Conservation (phyloP, 2,888 invertebrate species). For the Sarcophaga carnaria region DNA sequence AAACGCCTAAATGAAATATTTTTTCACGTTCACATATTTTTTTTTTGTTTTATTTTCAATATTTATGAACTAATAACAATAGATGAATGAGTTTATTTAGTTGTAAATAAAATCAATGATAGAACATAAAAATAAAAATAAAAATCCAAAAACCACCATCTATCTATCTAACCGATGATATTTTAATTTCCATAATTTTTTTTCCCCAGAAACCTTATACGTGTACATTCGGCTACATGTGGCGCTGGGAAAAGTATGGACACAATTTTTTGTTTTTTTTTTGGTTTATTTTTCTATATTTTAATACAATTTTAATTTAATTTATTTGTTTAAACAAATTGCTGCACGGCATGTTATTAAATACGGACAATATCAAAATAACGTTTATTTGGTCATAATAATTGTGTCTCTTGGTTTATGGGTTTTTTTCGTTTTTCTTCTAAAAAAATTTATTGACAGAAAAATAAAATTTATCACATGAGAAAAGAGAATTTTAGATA, state of each 20-base stretch:
- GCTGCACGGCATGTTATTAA: slow-evolving; percentile 43
- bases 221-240: not conserved
- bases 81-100: slow-evolving; percentile 53
- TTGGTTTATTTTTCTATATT: no score
- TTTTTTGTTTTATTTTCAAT: not conserved
- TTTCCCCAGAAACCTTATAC: not conserved
- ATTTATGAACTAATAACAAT: slow-evolving; percentile 40
- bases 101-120: slow-evolving; percentile 40
- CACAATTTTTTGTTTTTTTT: slow-evolving; percentile 33
- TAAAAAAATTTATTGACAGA: no score
- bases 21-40: not conserved
- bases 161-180: not conserved
- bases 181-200: slow-evolving; percentile 42
- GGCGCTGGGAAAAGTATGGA: not conserved
- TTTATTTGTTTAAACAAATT: slow-evolving; percentile 57
- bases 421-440: no score
- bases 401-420: no score
- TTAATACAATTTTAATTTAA: slow-evolving; percentile 50
- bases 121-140: not conserved
- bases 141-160: not conserved
- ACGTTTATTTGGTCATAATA: not conserved
- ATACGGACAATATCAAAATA: slow-evolving; percentile 2
- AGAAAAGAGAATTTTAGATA: no score
- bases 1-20: slow-evolving; percentile 33
- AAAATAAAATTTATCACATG: no score